Conservation (phyloP, 2,888 invertebrate genomes). For the Dolichopus griseipennis region DNA sequence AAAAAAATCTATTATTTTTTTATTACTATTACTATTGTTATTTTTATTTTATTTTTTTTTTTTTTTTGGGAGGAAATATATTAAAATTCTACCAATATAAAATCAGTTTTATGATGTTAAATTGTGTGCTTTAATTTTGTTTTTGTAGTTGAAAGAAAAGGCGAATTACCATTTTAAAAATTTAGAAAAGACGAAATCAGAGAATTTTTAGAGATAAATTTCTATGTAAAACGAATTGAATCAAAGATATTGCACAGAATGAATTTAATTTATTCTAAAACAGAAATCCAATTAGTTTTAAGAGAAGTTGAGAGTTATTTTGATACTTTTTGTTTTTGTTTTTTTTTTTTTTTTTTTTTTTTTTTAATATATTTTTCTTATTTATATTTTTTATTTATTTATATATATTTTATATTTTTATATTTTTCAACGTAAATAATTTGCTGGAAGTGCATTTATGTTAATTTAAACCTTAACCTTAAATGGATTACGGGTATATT, state of each 20-base stretch:
- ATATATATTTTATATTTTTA: no score
- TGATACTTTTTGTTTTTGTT: no score
- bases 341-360: no score
- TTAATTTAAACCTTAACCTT: neutral
- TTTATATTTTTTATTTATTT: no score
- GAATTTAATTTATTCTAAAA: neutral
- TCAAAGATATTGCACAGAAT: conserved; percentile 4
- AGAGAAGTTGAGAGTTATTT: neutral
- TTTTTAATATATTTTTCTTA: neutral
- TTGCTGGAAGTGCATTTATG: neutral
- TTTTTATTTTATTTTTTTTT: no score
- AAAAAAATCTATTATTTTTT: no score
- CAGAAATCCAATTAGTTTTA: conserved; percentile 1
- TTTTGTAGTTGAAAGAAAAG: neutral
- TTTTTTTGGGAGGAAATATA: no score
- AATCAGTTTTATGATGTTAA: neutral
- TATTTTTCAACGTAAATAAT: neutral
- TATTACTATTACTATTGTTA: no score
- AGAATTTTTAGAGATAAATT: neutral
- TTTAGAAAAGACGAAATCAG: no score
- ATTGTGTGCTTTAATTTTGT: neutral
- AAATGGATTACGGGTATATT: neutral
- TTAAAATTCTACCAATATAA: neutral
- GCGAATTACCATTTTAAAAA: neutral
- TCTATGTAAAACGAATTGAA: neutral